A percentile compares a stretch with the other conserved stretches of the same genome.
These are phyloP conservation scores for Himalopsyche kuldschensis DNA, from an alignment of 2,888 invertebrate genomes.

Conservation along the genomic window DNA sequence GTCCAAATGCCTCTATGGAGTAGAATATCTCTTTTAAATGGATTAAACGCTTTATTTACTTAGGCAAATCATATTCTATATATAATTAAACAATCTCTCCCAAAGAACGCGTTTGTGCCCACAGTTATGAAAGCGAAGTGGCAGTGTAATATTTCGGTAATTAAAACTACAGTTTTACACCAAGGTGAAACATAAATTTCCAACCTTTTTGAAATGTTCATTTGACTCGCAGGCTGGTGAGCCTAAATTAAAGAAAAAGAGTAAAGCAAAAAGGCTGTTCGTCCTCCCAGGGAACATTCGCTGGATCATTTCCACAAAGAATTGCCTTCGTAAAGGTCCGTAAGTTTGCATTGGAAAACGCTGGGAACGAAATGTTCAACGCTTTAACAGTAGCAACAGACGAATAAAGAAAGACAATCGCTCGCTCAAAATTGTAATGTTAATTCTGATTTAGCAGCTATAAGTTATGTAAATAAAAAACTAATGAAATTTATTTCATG, in stretches of 20 bases:
- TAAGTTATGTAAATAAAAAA: no score
- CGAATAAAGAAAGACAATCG: background rate
- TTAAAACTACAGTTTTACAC: background rate
- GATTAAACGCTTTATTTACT: no score
- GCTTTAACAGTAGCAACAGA: background rate
- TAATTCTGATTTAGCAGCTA: no score
- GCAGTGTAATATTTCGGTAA: background rate
- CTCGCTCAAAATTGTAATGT: no score
- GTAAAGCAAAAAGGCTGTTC: background rate
- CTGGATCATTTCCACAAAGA: background rate
- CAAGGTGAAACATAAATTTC: background rate
- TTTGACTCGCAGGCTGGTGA: background rate
- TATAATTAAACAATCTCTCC: background rate
- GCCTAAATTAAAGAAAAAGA: background rate
- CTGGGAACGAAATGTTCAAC: background rate
- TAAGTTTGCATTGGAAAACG: background rate
- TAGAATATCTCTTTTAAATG: no score
- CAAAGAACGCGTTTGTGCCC: background rate
- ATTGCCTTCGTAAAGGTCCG: background rate
- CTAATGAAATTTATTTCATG: no score
- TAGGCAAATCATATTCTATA: background rate
- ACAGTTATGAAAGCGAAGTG: background rate
- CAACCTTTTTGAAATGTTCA: background rate
- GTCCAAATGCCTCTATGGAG: no score
- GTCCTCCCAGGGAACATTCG: background rate